These are phyloP conservation scores for Poliocrania exsul DNA, from an alignment of 2,797 vertebrate species.

Conservation along the genomic window DNA sequence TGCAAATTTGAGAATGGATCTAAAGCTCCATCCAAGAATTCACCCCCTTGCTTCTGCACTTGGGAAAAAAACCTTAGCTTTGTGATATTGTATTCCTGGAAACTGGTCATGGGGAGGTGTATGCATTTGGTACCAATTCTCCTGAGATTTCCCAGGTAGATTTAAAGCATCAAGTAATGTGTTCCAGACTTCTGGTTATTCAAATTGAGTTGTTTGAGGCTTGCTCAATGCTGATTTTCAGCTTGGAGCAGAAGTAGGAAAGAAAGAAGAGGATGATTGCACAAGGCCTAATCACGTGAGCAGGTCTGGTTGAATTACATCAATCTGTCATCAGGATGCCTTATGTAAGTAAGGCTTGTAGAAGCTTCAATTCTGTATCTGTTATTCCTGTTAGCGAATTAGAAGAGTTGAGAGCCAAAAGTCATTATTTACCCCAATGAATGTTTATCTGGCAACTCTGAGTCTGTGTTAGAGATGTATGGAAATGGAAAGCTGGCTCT, in stretches of 20 bases:
- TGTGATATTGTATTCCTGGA: not conserved
- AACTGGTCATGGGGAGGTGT: not conserved
- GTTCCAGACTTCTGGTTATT: not conserved
- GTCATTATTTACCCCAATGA: not conserved
- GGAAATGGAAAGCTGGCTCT: not conserved
- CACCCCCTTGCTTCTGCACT: not conserved
- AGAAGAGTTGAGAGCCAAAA: not conserved
- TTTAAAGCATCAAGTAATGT: not conserved
- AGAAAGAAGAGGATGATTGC: not conserved
- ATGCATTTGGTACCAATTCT: not conserved
- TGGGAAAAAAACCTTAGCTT: not conserved
- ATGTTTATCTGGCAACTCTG: not conserved
- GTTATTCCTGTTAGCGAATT: not conserved
- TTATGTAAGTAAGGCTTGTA: constrained; percentile 2
- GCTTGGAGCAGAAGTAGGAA: not conserved
- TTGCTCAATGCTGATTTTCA: constrained; percentile 20
- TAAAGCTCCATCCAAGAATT: not conserved
- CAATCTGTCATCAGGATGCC: not conserved
- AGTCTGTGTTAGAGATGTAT: not conserved
- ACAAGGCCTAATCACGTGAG: not conserved
- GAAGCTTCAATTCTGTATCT: not conserved
- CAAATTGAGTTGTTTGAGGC: not conserved
- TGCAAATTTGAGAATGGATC: not conserved
- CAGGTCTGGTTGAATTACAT: constrained; percentile 3
- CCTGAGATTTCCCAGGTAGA: not conserved